A percentile compares a stretch with the other conserved stretches of the same genome.
phyloP scores from a whole-genome alignment of 2,113 vertebrate genomes.

The Diadophis punctatus region DNA sequence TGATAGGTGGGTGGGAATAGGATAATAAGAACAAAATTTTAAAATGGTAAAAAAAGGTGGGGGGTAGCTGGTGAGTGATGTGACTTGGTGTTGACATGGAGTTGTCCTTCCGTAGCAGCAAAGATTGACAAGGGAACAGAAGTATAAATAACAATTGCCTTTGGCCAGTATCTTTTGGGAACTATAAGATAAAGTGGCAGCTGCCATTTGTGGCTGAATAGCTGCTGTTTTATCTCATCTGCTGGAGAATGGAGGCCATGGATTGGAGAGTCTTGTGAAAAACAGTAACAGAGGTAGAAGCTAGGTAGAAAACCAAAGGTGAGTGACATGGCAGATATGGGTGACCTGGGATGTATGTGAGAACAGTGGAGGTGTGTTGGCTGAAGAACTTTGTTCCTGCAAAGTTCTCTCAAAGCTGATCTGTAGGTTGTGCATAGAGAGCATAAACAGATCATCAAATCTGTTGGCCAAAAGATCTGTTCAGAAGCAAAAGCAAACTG shows the following conservation, averaged over 20 bases:
- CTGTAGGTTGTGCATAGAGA: background rate
- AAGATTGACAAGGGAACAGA: background rate
- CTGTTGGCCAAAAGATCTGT: background rate
- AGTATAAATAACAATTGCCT: background rate
- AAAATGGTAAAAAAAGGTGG: background rate
- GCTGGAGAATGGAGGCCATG: background rate
- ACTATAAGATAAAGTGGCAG: background rate
- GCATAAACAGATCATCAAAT: background rate
- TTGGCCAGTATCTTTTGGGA: background rate
- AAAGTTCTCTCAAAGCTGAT: background rate
- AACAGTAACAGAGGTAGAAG: background rate
- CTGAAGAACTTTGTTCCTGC: background rate
- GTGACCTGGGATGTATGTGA: background rate
- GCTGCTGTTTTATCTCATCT: background rate
- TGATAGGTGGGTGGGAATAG: background rate
- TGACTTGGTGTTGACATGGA: background rate
- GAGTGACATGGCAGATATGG: background rate
- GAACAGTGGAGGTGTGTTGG: background rate
- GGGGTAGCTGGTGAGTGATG: background rate
- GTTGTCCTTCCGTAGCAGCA: background rate
- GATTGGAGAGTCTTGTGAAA: background rate
- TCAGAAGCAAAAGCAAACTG: background rate
- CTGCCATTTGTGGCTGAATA: background rate
- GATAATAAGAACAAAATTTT: background rate
- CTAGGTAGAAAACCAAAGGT: background rate